Conservation (phyloP, 2,888 invertebrate species). For the Yponomeuta malinellus region DNA sequence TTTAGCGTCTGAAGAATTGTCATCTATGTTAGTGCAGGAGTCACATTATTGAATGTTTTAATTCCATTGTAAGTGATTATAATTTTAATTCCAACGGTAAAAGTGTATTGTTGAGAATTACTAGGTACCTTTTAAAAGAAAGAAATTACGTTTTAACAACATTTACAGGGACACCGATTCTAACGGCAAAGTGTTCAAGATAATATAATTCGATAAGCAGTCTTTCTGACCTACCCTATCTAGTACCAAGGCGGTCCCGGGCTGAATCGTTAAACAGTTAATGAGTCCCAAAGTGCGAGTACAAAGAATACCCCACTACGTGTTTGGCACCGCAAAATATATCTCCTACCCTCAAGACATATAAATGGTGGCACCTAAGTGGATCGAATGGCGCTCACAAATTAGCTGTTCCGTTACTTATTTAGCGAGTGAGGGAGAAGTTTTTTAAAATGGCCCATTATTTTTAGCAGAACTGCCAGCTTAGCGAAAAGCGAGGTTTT, state of each 20-base stretch:
- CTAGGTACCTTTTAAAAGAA: too few species aligned
- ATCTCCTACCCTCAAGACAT: not conserved
- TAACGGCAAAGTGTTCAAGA: too few species aligned
- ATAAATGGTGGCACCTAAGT: not conserved
- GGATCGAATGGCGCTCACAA: not conserved
- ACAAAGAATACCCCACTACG: not conserved
- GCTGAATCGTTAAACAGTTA: slow-evolving; percentile 10
- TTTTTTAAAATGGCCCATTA: not conserved
- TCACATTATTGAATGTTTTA: too few species aligned
- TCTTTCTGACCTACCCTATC: not conserved
- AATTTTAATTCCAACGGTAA: too few species aligned
- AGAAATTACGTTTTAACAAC: too few species aligned
- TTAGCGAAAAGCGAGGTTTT: not conserved
- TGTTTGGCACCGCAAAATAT: not conserved
- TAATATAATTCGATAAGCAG: not conserved
- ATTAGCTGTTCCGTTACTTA: not conserved
- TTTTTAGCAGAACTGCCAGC: not conserved
- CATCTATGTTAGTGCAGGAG: too few species aligned
- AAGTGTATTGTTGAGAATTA: too few species aligned
- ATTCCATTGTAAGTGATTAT: too few species aligned
- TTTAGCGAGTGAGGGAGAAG: not conserved
- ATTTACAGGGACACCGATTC: too few species aligned
- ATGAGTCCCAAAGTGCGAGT: not conserved
- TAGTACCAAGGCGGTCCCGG: not conserved
- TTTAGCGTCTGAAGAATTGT: too few species aligned